Base-by-base conservation (phyloP, 2,888 invertebrate species). In the Litoditis marina region DNA sequence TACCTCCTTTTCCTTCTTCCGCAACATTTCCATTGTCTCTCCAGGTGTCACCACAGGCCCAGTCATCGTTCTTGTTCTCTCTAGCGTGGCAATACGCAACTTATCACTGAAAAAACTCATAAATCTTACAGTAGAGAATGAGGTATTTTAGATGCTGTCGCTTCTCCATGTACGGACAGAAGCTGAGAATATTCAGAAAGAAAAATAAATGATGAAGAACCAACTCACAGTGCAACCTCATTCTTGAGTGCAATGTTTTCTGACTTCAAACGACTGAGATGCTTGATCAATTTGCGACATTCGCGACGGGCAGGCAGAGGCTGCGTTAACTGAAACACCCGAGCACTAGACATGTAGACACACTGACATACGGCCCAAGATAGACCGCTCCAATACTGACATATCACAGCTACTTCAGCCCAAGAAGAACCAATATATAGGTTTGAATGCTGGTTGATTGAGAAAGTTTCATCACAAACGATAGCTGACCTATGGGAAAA, bases 11-110 rank as follows among this genome's bases (percentile, higher is more conserved):
- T 75, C 74, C 54, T 75, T 75, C 44, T 64, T 69, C 22, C 73
- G 25, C 53, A 75, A 32, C 55, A 61, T 67, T 49, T 75, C 75
- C 71, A 73, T 67, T 31, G 75, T 68, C 39, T 75, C 75, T 6
- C 63, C 60, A 11, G 60, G 60, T 1, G 58, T 39, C 5, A 36
- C 67, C 8, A 69, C 64, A 5, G 19, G 64, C 57, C 2, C 58
- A 30, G 16, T 67, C 60, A 8, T 59, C 27, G 50, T 25, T 16
- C 59, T 46, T 47, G 46, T 54, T 28, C 66, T 57, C 62, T 72
- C 72, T 1, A 72, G 47, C 31, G 69, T 63, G n/a, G 69, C 65
- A n/a, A 68, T 68, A 6, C 72, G 62, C 2, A 67, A 61, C 46
- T 69, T 72, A 6, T 65, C 65, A n/a, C 72, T 72, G 63, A 34